These are phyloP conservation scores for Loriculus beryllinus DNA, from an alignment of 2,797 vertebrate species.

Conservation along the genomic window DNA sequence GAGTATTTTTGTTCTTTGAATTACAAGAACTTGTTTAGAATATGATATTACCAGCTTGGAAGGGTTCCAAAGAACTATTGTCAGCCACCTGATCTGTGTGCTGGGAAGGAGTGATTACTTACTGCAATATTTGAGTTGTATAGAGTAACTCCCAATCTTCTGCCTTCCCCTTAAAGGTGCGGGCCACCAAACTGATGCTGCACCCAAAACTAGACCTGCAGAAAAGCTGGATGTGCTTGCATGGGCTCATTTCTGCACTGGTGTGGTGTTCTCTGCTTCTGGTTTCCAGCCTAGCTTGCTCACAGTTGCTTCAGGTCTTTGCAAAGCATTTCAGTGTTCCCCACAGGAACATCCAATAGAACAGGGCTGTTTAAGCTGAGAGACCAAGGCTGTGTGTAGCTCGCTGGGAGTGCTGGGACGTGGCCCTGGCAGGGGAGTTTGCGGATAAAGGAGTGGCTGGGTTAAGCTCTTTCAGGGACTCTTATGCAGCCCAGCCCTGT, in stretches of 20 bases:
- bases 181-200: background rate
- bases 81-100: background rate
- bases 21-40: background rate
- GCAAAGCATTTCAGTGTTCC: background rate
- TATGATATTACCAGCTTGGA: background rate
- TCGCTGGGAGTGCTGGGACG: background rate
- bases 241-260: background rate
- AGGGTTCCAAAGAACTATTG: background rate
- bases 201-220: background rate
- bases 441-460: background rate
- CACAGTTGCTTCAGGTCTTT: background rate
- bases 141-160: background rate
- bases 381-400: background rate
- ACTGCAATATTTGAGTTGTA: background rate
- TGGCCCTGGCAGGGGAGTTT: background rate
- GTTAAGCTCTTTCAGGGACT: background rate
- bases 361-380: background rate
- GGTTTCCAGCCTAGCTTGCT: background rate
- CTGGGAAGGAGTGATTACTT: background rate
- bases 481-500: background rate
- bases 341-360: background rate
- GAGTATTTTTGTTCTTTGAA: background rate
- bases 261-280: background rate
- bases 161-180: background rate
- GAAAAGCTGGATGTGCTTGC: background rate